Percentiles rank a stretch among this genome's conserved stretches.
phyloP scores from a whole-genome alignment of 2,113 vertebrate genomes.

The Columba livia region DNA sequence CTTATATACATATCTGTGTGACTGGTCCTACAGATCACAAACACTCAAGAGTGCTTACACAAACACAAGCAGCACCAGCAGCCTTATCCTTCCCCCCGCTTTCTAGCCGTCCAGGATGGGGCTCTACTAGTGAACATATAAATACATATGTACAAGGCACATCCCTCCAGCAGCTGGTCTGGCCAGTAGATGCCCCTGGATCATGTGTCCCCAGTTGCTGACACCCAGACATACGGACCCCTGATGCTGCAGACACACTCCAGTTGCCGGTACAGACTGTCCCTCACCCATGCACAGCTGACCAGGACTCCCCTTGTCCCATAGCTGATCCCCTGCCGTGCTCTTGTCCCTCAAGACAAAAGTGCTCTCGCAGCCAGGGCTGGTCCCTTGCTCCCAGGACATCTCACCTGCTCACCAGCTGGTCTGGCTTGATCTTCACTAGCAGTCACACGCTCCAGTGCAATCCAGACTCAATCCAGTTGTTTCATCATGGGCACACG shows the following conservation, averaged over 20 bases:
- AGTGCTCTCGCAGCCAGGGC: not conserved
- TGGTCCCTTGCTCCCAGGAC: not conserved
- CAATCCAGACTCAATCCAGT: accelerated
- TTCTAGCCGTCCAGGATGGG: not conserved
- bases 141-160: not conserved
- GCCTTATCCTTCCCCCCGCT: not conserved
- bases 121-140: not conserved
- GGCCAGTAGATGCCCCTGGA: not conserved
- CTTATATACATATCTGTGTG: not conserved
- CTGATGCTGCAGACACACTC: not conserved
- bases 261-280: not conserved
- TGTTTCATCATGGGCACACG: not conserved
- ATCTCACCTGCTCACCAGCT: not conserved
- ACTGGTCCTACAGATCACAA: not conserved
- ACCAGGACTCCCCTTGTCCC: not conserved
- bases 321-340: accelerated
- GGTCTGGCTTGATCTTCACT: not conserved
- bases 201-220: not conserved
- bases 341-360: not conserved
- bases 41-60: not conserved
- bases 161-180: not conserved
- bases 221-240: not conserved
- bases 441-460: no score
- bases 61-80: not conserved
- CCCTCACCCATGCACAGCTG: not conserved